Evolutionary conservation across 1,140 invertebrate species (phyloP), one percentile per base, ranked within the genome.

Genomic region (Ips typographus): DNA sequence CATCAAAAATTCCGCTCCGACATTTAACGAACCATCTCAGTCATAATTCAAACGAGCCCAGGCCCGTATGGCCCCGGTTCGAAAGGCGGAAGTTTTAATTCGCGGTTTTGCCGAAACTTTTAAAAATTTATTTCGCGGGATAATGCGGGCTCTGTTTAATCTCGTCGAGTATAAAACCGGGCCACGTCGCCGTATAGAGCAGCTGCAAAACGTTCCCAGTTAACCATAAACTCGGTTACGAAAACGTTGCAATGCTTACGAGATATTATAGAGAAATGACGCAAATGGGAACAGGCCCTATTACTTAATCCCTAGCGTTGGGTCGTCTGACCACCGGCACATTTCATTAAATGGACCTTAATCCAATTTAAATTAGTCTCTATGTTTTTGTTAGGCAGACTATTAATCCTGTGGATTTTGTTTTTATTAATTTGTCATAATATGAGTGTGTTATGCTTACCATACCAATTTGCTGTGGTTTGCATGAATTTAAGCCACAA

Each of bases 181-280:
- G 39, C 6, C 6, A 40, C 40, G 6, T 40, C 56, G 39, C 37
- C 44, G 5, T 42, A 38, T 65, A 56, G 51, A 65, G 63, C 63
- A 65, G 63, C 51, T 65, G 63, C 63, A 43, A 65, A 65, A 43
- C 41, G 63, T 65, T 65, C 40, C 51, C 52, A 43, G 6, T 65
- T 65, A 56, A 55, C 63, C 52, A 44, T 56, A 56, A 65, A 65
- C 40, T 65, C 49, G 43, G 8, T 47, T 49, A 61, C 59, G 38
- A 47, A 22, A 47, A 47, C 41, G 7, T 61, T 47, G 41, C 38
- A 47, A 61, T 47, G 43, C 38, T 59, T 59, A 59, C 40, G 40
- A 59, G 57, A 42, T 59, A 56, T 56, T 59, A 8, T 55, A 59
- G 38, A 49, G 44, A 59, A 40, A 40, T 42, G 57, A 40, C 38